Evolutionary conservation across 2,113 vertebrate species (phyloP).

Genomic region (Corythaeola cristata): DNA sequence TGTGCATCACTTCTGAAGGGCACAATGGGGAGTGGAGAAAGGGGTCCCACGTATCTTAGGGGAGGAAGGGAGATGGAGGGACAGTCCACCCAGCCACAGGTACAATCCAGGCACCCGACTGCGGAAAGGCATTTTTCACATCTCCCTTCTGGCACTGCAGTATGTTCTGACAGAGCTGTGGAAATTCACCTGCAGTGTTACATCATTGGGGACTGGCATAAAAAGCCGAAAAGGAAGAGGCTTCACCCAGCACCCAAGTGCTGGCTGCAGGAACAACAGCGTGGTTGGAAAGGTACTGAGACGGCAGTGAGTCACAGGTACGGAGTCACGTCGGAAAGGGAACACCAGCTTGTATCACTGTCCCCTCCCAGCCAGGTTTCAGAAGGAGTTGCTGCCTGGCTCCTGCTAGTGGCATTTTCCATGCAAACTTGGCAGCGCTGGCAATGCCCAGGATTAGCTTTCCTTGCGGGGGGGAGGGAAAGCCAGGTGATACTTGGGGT

Average conservation of each 20-base stretch:
- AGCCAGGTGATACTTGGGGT: neutral
- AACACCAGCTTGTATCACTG: neutral
- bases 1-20: neutral
- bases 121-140: neutral
- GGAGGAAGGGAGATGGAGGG: neutral
- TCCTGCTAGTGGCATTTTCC: conserved; percentile 45
- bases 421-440: neutral
- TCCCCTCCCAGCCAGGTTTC: conserved; percentile 26
- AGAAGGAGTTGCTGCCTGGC: neutral
- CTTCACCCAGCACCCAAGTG: neutral
- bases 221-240: conserved; percentile 18
- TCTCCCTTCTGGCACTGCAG: neutral
- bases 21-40: neutral
- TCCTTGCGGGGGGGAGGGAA: neutral
- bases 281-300: conserved; percentile 32
- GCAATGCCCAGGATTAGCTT: conserved; percentile 10
- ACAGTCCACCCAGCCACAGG: neutral
- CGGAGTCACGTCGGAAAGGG: conserved; percentile 25
- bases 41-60: neutral
- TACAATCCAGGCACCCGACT: fast-evolving
- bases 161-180: neutral
- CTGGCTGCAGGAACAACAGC: neutral
- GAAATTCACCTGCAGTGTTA: conserved; percentile 56
- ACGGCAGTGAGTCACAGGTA: conserved; percentile 37
- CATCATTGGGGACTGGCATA: conserved; percentile 29